Evolutionary conservation across 2,888 invertebrate species (phyloP).

Genomic region (Caenorhabditis sinica): DNA sequence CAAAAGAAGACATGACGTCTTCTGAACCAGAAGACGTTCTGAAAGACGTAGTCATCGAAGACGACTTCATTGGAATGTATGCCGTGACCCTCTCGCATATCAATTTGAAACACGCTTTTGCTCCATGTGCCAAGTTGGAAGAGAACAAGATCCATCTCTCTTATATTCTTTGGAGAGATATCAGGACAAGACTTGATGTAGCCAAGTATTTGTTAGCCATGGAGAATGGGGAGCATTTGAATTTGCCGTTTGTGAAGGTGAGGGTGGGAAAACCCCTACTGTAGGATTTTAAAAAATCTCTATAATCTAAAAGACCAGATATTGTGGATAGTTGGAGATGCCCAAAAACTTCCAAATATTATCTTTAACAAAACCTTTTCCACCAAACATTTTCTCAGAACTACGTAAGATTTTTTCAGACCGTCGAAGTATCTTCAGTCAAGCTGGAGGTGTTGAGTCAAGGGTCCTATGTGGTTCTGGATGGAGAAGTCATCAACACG

Average conservation of each 20-base stretch:
- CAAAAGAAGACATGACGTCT: neutral
- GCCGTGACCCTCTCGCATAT: constrained; percentile 86
- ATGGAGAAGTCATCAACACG: constrained; percentile 92
- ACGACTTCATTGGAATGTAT: constrained; percentile 93
- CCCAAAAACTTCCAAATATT: neutral
- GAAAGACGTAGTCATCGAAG: constrained; percentile 86
- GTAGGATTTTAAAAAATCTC: no score
- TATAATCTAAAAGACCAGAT: no score
- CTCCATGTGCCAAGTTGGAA: constrained; percentile 90
- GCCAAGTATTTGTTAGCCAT: constrained; percentile 90
- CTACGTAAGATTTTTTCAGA: constrained; percentile 86
- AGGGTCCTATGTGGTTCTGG: constrained; percentile 91
- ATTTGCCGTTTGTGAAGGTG: constrained; percentile 86
- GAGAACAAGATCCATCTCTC: constrained; percentile 95
- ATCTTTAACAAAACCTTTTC: no score
- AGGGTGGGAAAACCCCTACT: neutral
- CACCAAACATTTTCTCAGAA: no score
- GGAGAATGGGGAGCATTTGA: constrained; percentile 90
- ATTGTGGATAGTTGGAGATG: neutral
- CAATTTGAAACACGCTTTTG: constrained; percentile 83
- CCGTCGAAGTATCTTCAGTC: constrained; percentile 93
- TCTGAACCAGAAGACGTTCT: constrained; percentile 3
- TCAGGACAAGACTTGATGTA: constrained; percentile 90
- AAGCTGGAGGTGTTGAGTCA: constrained; percentile 90
- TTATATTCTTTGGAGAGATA: constrained; percentile 82